Base-by-base conservation (phyloP, 2,888 invertebrate species). In the Taphrorychus bicolor region DNA sequence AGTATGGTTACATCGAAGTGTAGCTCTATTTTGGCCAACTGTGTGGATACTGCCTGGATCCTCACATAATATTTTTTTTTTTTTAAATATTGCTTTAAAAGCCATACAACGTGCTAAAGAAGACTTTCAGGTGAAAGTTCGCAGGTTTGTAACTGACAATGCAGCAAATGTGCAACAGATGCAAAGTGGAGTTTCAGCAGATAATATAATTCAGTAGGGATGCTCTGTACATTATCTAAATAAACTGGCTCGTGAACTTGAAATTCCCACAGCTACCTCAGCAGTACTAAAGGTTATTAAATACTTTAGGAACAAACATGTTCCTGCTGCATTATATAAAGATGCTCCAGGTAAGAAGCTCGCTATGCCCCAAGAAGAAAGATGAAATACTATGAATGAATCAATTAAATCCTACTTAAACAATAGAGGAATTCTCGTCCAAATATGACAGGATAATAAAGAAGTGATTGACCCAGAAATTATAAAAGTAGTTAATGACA, bases 71-170 rank as follows among this genome's bases (percentile, higher is more conserved):
- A 24, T n/a, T n/a, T n/a, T n/a, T n/a, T n/a, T n/a, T n/a, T n/a
- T n/a, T n/a, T n/a, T n/a, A n/a, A n/a, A n/a, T n/a, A 0, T 59
- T 24, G 52, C 59, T 17, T 18, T 59, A 14, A 17, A 21, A 23
- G 49, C 60, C 17, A 52, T 60, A 21, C 9, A 52, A 48, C 24
- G 14, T 14, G 51, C 41, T 17, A 23, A 49, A 51, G 24, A 60
- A 42, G 41, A 69, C 48, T 61, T 60, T 59, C 14, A 68, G 23
- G 57, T 60, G 48, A 60, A 60, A 54, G 52, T 64, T 51, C 32
- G 51, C 19, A 60, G 58, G 59, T 64, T 65, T 56, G 64, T 69
- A 22, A 69, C 64, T 24, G 61, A 69, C 45, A 69, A 69, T 59
- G 60, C 69, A 24, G 60, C 52, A 22, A 69, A 65, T 51, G 59